Conservation (phyloP, 2,888 invertebrate species). For the Oconnorella tubifera region DNA sequence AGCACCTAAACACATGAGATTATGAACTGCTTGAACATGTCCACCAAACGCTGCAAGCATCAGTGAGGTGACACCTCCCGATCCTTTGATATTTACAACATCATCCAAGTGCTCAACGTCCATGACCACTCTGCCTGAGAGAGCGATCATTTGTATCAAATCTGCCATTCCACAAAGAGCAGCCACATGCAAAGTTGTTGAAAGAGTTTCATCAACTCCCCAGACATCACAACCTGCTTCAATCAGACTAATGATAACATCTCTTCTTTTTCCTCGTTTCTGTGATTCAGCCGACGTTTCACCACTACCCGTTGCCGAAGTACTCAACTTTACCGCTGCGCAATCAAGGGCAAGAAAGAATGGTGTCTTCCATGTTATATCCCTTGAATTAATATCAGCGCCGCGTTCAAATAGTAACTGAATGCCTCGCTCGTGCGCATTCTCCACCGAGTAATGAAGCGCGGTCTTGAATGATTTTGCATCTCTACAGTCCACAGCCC, state of each 20-base stretch:
- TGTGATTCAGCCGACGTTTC: background rate
- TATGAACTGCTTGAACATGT: background rate
- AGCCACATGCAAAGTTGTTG: background rate
- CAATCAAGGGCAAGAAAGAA: background rate
- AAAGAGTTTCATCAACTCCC: background rate
- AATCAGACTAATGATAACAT: background rate
- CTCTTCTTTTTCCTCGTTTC: background rate
- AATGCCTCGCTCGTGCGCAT: background rate
- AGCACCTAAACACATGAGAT: background rate
- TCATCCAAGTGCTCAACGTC: background rate
- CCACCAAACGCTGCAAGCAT: background rate
- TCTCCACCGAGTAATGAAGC: background rate
- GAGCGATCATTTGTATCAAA: background rate
- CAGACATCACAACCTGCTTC: background rate
- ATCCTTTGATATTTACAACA: background rate
- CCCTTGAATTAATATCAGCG: background rate
- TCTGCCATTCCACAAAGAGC: background rate
- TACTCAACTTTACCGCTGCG: background rate
- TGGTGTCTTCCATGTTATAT: background rate
- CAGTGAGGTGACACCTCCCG: background rate
- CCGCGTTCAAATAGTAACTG: background rate
- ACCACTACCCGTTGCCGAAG: background rate
- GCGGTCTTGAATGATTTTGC: background rate
- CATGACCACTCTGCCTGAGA: background rate
- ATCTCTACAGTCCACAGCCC: background rate